phyloP scores from a whole-genome alignment of 2,888 invertebrate species.

The Eudiplozoon nipponicum region DNA sequence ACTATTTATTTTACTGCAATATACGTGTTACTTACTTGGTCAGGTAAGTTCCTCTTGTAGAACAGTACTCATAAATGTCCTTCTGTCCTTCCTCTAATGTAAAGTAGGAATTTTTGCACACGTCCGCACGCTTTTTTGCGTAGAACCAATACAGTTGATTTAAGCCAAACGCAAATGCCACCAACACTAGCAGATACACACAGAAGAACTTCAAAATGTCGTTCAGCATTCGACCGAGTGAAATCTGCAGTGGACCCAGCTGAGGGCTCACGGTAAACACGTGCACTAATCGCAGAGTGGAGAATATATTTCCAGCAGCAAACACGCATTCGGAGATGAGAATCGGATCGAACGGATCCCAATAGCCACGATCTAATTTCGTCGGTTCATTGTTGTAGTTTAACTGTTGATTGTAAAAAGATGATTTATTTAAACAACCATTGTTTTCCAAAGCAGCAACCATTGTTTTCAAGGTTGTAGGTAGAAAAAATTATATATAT shows the following conservation, averaged over 20 bases:
- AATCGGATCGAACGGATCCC: slow-evolving; percentile 97
- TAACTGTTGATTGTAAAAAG: no score
- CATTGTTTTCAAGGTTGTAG: no score
- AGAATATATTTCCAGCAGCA: slow-evolving; percentile 82
- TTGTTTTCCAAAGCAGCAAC: no score
- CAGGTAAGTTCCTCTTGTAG: no score
- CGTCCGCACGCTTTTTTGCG: slow-evolving; percentile 19
- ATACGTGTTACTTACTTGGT: no score
- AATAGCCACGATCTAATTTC: slow-evolving; percentile 37
- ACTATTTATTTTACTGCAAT: no score
- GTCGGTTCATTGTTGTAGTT: no score
- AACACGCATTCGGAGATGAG: slow-evolving; percentile 44
- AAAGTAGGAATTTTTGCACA: neutral
- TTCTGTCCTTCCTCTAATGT: neutral
- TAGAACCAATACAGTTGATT: slow-evolving; percentile 62
- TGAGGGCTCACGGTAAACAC: slow-evolving; percentile 69
- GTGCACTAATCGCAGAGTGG: slow-evolving; percentile 58
- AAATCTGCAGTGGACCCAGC: slow-evolving; percentile 60
- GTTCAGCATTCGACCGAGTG: slow-evolving; percentile 36
- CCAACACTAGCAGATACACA: slow-evolving; percentile 42
- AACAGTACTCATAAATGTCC: slow-evolving; percentile 12
- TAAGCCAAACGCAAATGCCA: slow-evolving; percentile 61
- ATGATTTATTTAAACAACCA: no score
- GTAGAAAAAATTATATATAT: no score
- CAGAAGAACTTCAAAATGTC: slow-evolving; percentile 70